phyloP scores from a whole-genome alignment of 2,888 invertebrate species.

The Calameuta pallipes region DNA sequence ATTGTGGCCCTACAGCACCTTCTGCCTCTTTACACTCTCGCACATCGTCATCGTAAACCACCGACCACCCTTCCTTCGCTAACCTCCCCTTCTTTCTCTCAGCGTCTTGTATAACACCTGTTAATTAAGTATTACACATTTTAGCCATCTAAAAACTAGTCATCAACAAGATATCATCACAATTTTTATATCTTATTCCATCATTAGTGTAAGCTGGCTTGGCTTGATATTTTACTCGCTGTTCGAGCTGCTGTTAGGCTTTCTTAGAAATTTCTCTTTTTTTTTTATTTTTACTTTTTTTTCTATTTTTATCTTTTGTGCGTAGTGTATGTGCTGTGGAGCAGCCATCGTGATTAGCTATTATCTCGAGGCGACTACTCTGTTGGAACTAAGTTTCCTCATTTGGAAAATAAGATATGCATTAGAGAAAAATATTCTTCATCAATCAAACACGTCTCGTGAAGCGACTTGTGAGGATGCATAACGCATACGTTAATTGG shows the following conservation, averaged over 20 bases:
- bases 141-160: slow-evolving; percentile 60
- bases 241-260: slow-evolving; percentile 61
- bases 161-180: slow-evolving; percentile 34
- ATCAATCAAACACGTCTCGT: too few relatives aligned
- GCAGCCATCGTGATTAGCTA: slow-evolving; percentile 54
- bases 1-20: slow-evolving; percentile 54
- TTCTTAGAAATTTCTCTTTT: slow-evolving; percentile 31
- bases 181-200: slow-evolving; percentile 42
- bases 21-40: slow-evolving; percentile 59
- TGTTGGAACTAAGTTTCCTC: not conserved
- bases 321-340: slow-evolving; percentile 63
- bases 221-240: slow-evolving; percentile 57
- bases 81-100: slow-evolving; percentile 66
- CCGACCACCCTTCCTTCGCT: slow-evolving; percentile 66
- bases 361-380: slow-evolving; percentile 1
- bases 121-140: slow-evolving; percentile 66
- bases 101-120: slow-evolving; percentile 66
- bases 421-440: too few relatives aligned
- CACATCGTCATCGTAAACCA: slow-evolving; percentile 64
- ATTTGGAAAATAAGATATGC: not conserved
- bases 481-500: too few relatives aligned
- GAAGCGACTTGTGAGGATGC: too few relatives aligned
- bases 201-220: slow-evolving; percentile 65
- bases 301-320: slow-evolving; percentile 54
- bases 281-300: not conserved